These are phyloP conservation scores for Eilema sororculum DNA, from an alignment of 2,888 invertebrate species.

Conservation along the genomic window DNA sequence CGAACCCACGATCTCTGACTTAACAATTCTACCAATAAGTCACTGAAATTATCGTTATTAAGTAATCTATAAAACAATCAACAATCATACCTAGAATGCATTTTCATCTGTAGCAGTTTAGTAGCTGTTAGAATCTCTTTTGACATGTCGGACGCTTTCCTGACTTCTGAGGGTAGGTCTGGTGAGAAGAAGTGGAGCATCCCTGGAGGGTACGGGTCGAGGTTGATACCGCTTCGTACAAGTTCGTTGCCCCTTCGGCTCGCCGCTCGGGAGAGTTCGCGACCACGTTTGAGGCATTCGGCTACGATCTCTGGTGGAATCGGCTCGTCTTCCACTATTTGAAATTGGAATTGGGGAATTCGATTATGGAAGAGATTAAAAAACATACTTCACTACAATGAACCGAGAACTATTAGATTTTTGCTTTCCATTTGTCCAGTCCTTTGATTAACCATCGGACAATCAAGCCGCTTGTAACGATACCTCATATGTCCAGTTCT, in stretches of 20 bases:
- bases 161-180: constrained; percentile 65
- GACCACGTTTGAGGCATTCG: constrained; percentile 73
- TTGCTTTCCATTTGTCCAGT: too few species aligned
- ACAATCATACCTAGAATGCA: constrained; percentile 69
- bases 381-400: too few species aligned
- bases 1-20: too few species aligned
- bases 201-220: constrained; percentile 70
- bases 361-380: background rate
- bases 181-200: constrained; percentile 77
- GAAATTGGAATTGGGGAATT: background rate
- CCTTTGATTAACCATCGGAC: too few species aligned
- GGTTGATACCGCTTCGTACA: constrained; percentile 68
- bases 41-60: too few species aligned
- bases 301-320: constrained; percentile 86
- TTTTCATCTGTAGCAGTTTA: constrained; percentile 77
- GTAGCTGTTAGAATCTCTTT: constrained; percentile 78
- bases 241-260: constrained; percentile 71
- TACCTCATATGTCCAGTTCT: too few species aligned
- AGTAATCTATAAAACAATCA: background rate
- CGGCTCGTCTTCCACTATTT: constrained; percentile 79
- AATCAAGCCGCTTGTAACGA: too few species aligned
- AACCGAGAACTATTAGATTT: too few species aligned
- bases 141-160: constrained; percentile 70
- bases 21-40: too few species aligned
- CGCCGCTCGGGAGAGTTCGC: constrained; percentile 71